Evolutionary conservation across 2,113 vertebrate genomes (phyloP), one percentile per base, ranked within the genome.

Genomic region (Peromyscus californicus): DNA sequence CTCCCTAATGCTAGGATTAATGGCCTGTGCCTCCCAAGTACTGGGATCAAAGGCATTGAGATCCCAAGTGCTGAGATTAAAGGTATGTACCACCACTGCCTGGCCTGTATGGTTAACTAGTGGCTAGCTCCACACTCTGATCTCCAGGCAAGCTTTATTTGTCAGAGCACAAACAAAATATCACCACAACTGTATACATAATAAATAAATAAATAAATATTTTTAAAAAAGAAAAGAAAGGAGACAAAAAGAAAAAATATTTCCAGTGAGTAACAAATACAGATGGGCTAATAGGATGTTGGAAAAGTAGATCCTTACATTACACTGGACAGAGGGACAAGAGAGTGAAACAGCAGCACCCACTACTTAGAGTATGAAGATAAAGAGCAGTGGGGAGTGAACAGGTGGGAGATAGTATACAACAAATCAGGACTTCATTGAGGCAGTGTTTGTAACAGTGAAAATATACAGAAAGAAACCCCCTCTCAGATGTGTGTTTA

Each of bases 231-330:
- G 31, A 24, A 21, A 67, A 48, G 63, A 36, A 45, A 8, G 31
- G 39, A 69, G 31, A 87, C 39, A 87, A 69, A 51, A 51, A 63
- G 31, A 45, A n/a, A 51, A 24, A 51, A 36, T 87, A 87, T 70
- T 36, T 70, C 85, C 70, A 51, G 42, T n/a, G 6, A 24, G 17
- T 70, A 87, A 82, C 31, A 12, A 59, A n/a, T 48, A 21, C 39
- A n/a, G 29, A 16, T 69, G 63, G 65, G 22, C 26, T 22, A 69
- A 51, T 31, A 87, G 45, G 29, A 31, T 70, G 22, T 70, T 87
- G 42, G 19, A 74, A 45, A 96, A 86, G 70, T 70, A 96, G n/a
- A 93, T 69, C 83, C 57, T 96, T 57, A 80, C 36, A 7, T 63
- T 79, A 29, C 36, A 42, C 89, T 33, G 5, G 1, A 11, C 17